Base-by-base conservation (phyloP, 1,140 invertebrate species). In the Brachionus paranguensis region DNA sequence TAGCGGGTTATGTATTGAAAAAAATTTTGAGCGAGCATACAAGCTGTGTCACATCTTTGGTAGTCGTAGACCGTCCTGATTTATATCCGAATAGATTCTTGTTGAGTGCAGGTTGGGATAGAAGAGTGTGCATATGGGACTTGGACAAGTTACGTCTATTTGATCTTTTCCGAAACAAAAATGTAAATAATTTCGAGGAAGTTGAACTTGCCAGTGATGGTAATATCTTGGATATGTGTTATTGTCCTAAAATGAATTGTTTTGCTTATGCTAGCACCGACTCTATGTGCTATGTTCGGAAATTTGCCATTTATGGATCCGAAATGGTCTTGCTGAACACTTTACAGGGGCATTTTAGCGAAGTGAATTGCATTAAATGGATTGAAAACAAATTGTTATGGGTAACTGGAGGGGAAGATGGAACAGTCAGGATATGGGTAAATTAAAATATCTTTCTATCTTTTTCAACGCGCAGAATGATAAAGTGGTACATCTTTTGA, bases 91-190 rank as follows among this genome's bases (percentile, higher is more conserved):
- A 84, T 64, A 86, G 87, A 74, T 88, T 87, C 33, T 83, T 89
- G 87, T 43, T 89, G 27, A 88, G 87, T 86, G 88, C 86, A 53
- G 88, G 89, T 1, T 90, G 89, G 89, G 89, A 90, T 84, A 85
- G 87, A 78, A 86, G 88, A 85, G 87, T 90, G n/a, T 88, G 88
- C 81, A 86, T 90, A 14, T 90, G 89, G 89, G 87, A 90, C 84
- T 78, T 90, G 55, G 87, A 88, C 68, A 86, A 65, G 70, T 17
- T 50, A 11, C 45, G 41, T 1, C 37, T 83, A 27, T 83, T 85
- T 53, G 68, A 60, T 33, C 37, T 72, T 3, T 55, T 84, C 72
- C 14, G 64, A 17, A 65, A 84, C 37, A 74, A 76, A 55, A 60
- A 76, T 55, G 29, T 72, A 14, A 55, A 72, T 29, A 70, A 78